phyloP scores from a whole-genome alignment of 2,113 vertebrate species.

The Grammomys surdaster region DNA sequence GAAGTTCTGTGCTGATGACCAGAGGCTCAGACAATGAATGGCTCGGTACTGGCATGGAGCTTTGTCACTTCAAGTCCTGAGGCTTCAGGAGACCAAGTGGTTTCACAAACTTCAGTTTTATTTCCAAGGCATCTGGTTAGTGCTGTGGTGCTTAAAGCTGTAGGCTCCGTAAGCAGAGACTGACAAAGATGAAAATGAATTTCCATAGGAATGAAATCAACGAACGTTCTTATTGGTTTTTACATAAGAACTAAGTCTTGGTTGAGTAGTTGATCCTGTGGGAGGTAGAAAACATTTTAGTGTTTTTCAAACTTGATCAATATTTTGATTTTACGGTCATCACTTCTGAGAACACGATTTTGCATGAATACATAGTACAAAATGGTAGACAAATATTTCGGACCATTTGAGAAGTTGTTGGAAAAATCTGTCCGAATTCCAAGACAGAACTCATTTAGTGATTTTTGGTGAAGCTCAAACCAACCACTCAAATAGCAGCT shows the following conservation, averaged over 20 bases:
- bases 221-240: neutral
- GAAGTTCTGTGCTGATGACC: constrained; percentile 18
- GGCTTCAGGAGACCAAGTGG: neutral
- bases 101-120: neutral
- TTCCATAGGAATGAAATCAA: neutral
- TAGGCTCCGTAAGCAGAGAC: neutral
- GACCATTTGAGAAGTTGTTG: neutral
- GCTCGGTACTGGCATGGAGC: neutral
- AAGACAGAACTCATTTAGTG: neutral
- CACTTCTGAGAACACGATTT: neutral
- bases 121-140: neutral
- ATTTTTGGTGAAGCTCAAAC: neutral
- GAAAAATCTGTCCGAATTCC: neutral
- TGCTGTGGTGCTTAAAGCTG: neutral
- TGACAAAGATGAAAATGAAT: neutral
- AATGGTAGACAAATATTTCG: neutral
- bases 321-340: neutral
- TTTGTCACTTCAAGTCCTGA: constrained; percentile 35
- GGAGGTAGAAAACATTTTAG: neutral
- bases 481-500: neutral
- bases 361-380: neutral
- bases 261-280: neutral
- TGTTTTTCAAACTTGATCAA: neutral
- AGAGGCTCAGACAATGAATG: neutral
- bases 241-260: neutral